phyloP scores from a whole-genome alignment of 1,140 invertebrate genomes.

The Bombus pascuorum region DNA sequence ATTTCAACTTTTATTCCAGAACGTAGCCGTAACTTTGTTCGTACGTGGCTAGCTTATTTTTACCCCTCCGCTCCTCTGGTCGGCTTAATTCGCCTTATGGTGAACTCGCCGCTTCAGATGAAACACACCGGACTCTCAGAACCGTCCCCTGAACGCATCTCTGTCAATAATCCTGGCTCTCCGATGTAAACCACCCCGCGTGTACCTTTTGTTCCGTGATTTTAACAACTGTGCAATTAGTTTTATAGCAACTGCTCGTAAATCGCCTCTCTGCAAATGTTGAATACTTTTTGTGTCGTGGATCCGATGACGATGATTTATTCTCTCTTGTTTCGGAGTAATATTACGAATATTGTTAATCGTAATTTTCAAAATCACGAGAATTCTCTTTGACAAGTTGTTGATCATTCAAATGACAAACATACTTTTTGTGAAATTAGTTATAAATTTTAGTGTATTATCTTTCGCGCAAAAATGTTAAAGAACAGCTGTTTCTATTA shows the following conservation, averaged over 20 bases:
- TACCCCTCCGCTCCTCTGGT: neutral
- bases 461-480: neutral
- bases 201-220: no score
- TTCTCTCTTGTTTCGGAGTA: no score
- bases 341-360: no score
- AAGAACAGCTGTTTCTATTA: neutral
- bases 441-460: neutral
- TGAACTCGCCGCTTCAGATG: neutral
- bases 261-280: neutral
- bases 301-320: no score
- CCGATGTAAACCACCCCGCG: neutral
- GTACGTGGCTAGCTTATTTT: constrained; percentile 56
- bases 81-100: constrained; percentile 22
- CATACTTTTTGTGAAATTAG: neutral
- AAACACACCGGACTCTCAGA: neutral
- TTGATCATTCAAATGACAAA: no score
- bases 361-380: no score
- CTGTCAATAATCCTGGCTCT: constrained; percentile 1
- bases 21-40: constrained; percentile 54
- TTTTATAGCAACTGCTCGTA: neutral
- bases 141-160: neutral
- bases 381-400: no score
- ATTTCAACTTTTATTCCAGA: constrained; percentile 62
- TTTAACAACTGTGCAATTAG: neutral
- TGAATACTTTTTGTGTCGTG: no score